Conservation (phyloP, 2,113 vertebrate genomes). For the cattle (Bos taurus) region DNA sequence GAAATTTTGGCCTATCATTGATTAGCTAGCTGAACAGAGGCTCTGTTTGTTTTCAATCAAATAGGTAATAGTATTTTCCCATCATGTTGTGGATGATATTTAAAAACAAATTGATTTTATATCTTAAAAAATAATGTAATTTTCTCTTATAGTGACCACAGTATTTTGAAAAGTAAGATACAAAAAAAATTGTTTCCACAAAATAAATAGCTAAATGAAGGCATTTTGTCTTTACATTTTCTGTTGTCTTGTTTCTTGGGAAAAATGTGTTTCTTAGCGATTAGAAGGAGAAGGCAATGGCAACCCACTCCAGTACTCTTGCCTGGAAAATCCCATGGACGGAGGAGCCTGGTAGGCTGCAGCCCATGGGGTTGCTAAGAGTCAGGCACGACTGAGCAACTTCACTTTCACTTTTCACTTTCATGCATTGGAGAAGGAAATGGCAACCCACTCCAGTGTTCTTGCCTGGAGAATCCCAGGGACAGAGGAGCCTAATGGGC, state of each 20-base stretch:
- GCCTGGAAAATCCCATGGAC: no score
- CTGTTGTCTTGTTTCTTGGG: neutral
- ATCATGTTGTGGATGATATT: neutral
- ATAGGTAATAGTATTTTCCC: neutral
- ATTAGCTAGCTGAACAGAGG: neutral
- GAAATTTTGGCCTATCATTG: neutral
- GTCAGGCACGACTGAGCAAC: no score
- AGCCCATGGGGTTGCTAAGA: no score
- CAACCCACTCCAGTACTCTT: no score
- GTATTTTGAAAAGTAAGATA: neutral
- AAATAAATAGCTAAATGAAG: neutral
- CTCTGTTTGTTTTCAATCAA: neutral
- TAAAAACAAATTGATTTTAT: slow-evolving; percentile 32
- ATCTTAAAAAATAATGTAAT: neutral
- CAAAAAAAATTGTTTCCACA: neutral
- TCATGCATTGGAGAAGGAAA: no score
- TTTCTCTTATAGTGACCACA: neutral
- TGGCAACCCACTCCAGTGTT: no score
- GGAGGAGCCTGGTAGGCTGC: no score
- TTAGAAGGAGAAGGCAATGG: neutral
- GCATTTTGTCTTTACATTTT: neutral
- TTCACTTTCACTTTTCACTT: no score
- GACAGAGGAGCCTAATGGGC: no score
- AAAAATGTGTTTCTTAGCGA: neutral
- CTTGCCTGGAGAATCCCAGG: no score